Base-by-base conservation (phyloP, 2,113 vertebrate genomes). In the Gallinago paraguaiae region DNA sequence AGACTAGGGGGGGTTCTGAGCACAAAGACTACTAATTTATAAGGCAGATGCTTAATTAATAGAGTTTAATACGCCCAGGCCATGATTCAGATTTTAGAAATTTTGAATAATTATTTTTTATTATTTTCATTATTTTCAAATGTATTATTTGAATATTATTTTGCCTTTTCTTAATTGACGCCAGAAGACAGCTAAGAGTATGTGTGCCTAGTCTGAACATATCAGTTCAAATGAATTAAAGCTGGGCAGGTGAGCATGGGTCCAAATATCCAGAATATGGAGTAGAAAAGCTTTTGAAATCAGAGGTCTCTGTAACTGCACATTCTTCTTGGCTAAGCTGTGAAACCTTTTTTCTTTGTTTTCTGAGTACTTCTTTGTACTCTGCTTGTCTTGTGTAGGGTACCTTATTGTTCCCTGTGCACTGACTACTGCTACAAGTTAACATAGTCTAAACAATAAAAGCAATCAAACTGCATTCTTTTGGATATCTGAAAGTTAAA, bases 301-400 rank as follows among this genome's bases (percentile, higher is more conserved):
- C 37, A 54, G 22, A 22, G 9, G 39, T 16, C 16, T 69, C 45
- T 88, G 50, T 77, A 84, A 45, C 24, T 86, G 50, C 45, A 83
- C 68, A 79, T 88, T 59, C 28, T 90, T 78, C 65, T 89, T 78
- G 28, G 37, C 18, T 45, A 50, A 82, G 12, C 20, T 57, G 27
- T 24, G 24, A 76, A 75, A n/a, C 5, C 35, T 5, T 37, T 77
- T 86, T 84, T 45, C 18, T 53, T 75, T 88, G 11, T 70, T 84
- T 93, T 27, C 77, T 68, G 16, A 6, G 28, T 54, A 54, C 51
- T 53, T 53, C 51, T 54, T 54, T 54, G 9, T 28, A 4, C 16
- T 46, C 51, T 56, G 51, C 1, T 0, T 33, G n/a, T 27, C 0
- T 0, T 4, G 4, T 31, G 23, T 15, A 5, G 11, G 13, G 9